Evolutionary conservation across 92 coral and sea anemone species (phyloP).

Genomic region (Palythoa grandiflora): DNA sequence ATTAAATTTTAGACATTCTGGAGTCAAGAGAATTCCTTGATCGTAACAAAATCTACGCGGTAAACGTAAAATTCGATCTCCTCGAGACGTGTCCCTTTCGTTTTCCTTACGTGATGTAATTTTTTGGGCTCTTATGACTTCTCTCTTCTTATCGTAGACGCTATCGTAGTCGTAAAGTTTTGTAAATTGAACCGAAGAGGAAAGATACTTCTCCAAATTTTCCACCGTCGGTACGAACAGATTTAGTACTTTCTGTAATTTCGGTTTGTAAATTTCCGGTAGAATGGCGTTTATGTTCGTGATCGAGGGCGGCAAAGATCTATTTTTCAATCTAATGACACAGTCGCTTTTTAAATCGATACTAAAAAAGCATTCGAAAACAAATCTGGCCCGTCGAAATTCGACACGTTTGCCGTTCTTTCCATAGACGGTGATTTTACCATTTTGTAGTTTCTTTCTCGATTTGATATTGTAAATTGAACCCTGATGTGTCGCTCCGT

Average conservation of each 20-base stretch:
- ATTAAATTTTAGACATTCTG: background rate
- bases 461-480: background rate
- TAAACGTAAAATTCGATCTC: no score
- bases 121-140: background rate
- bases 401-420: background rate
- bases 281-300: background rate
- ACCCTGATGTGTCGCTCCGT: conserved; percentile 14
- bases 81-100: no score
- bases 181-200: background rate
- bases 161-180: background rate
- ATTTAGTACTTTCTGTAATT: background rate
- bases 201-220: background rate
- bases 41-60: background rate
- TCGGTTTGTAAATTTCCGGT: background rate
- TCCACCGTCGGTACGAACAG: background rate
- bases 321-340: background rate
- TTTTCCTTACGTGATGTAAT: background rate
- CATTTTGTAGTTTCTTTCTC: background rate
- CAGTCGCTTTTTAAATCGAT: background rate
- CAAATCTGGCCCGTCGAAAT: background rate
- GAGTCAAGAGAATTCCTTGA: background rate
- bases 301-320: background rate
- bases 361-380: background rate
- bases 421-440: background rate
- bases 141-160: background rate